phyloP scores from a whole-genome alignment of 2,888 invertebrate genomes.

The Pandemis heparana region DNA sequence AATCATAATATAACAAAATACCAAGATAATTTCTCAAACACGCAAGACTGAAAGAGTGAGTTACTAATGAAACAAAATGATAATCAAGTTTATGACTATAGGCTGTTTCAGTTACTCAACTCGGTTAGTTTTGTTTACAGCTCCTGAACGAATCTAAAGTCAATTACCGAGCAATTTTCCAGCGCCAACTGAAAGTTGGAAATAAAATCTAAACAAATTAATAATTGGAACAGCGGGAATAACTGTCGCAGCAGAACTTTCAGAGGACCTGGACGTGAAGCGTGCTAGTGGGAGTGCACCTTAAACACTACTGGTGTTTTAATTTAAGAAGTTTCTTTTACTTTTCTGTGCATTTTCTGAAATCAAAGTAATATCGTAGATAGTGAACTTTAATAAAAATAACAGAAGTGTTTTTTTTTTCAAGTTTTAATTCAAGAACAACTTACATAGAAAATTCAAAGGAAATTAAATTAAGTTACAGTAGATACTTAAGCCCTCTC shows the following conservation, averaged over 20 bases:
- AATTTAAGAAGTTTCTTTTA: not conserved
- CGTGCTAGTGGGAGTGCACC: not conserved
- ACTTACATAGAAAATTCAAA: no score
- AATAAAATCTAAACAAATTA: slow-evolving; percentile 38
- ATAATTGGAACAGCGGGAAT: slow-evolving; percentile 30
- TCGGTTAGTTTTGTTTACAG: slow-evolving; percentile 18
- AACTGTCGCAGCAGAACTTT: slow-evolving; percentile 30
- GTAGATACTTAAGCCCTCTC: no score
- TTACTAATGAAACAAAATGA: not conserved
- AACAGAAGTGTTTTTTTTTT: no score
- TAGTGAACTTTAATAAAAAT: no score
- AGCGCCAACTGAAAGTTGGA: slow-evolving; percentile 2
- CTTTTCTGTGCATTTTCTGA: no score
- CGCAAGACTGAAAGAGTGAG: not conserved
- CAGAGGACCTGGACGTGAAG: slow-evolving; percentile 9
- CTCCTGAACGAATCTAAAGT: slow-evolving; percentile 26
- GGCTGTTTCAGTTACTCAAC: slow-evolving; percentile 13
- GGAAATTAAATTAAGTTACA: no score
- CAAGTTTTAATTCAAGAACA: no score
- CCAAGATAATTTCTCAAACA: no score
- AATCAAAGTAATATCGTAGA: no score
- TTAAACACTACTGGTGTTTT: slow-evolving; percentile 4
- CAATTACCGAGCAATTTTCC: slow-evolving; percentile 25
- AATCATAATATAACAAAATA: no score
- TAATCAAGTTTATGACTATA: slow-evolving; percentile 4